A percentile compares a stretch with the other conserved stretches of the same genome.
phyloP scores from a whole-genome alignment of 2,113 vertebrate genomes.

The Carassius auratus region DNA sequence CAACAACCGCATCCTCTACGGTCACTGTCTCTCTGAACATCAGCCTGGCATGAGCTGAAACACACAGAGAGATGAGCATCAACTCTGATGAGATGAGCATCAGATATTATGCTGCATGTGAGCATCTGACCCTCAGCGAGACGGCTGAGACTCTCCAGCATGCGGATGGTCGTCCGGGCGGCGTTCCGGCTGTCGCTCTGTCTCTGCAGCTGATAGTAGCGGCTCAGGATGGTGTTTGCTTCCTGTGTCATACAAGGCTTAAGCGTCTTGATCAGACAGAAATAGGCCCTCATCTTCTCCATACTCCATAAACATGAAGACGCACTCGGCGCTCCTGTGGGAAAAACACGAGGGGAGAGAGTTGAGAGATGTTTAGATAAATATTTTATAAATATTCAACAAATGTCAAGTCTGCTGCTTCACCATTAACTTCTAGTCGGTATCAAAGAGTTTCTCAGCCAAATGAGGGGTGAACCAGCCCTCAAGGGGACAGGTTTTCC shows the following conservation, averaged over 20 bases:
- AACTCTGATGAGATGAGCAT: too few relatives aligned
- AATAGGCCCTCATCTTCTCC: slow-evolving; percentile 97
- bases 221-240: slow-evolving; percentile 85
- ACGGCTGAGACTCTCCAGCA: slow-evolving; percentile 91
- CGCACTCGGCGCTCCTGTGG: slow-evolving; percentile 76
- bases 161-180: slow-evolving; percentile 91
- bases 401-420: slow-evolving; percentile 7
- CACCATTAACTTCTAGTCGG: neutral
- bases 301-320: slow-evolving; percentile 88
- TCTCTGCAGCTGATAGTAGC: slow-evolving; percentile 94
- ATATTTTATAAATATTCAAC: slow-evolving; percentile 23
- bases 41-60: slow-evolving; percentile 87
- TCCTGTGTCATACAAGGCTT: slow-evolving; percentile 84
- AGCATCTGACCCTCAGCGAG: slow-evolving; percentile 86
- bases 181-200: slow-evolving; percentile 83
- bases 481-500: neutral
- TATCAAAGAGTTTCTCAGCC: slow-evolving; percentile 16
- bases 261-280: slow-evolving; percentile 84
- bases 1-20: slow-evolving; percentile 89
- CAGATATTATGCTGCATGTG: neutral
- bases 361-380: neutral
- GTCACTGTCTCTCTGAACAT: slow-evolving; percentile 91
- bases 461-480: slow-evolving; percentile 1
- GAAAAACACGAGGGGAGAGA: neutral
- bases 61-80: neutral